Conservation (phyloP, 2,113 vertebrate species). For the Sander lucioperca region DNA sequence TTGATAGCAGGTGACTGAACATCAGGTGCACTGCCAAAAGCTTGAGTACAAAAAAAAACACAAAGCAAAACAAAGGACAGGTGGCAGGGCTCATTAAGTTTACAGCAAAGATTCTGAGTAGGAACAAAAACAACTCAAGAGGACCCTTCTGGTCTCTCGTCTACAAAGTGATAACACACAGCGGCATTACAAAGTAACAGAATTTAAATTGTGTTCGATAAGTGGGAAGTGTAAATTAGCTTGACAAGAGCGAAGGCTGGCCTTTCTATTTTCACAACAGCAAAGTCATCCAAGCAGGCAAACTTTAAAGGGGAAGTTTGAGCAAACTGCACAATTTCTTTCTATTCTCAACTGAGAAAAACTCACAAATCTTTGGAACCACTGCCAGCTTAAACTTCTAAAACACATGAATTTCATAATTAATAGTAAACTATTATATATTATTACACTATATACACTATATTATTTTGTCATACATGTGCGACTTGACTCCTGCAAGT, state of each 20-base stretch:
- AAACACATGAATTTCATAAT: neutral
- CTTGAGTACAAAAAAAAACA: neutral
- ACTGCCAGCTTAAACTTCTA: too few relatives aligned
- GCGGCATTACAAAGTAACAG: slow-evolving; percentile 20
- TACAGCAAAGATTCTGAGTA: slow-evolving; percentile 14
- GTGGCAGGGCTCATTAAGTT: slow-evolving; percentile 37
- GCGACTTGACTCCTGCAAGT: neutral
- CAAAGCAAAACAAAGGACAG: slow-evolving; percentile 52
- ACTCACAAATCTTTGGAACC: neutral
- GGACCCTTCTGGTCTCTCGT: slow-evolving; percentile 29
- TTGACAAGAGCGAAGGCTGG: neutral
- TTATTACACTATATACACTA: too few relatives aligned
- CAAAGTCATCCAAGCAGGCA: neutral
- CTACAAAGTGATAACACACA: slow-evolving; percentile 21
- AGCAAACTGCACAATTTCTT: neutral
- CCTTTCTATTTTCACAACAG: slow-evolving; percentile 25
- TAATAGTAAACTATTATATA: neutral
- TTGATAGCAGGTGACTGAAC: slow-evolving; percentile 25
- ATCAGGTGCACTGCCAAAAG: slow-evolving; percentile 34
- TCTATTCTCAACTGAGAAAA: neutral
- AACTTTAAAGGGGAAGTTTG: neutral
- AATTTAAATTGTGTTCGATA: neutral
- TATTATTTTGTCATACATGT: neutral
- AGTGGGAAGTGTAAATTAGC: slow-evolving; percentile 58
- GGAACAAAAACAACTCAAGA: slow-evolving; percentile 43